A percentile compares a stretch with the other conserved stretches of the same genome.
Conservation (phyloP, 2,888 invertebrate species). For the Microctonus aethiopoides region DNA sequence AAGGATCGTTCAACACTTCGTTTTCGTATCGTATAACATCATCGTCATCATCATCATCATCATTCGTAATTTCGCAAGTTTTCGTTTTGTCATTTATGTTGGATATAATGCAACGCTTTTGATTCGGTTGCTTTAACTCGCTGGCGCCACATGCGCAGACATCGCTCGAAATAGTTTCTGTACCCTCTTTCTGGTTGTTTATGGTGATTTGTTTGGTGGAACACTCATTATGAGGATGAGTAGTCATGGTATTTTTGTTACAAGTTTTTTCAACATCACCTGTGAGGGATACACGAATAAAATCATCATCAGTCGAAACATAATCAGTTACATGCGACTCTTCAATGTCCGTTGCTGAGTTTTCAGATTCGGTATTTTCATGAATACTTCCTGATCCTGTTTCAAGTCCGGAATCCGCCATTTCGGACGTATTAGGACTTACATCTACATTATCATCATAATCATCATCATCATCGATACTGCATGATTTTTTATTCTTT, state of each 20-base stretch:
- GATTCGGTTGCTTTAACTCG: conserved; percentile 16
- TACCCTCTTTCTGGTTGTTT: conserved; percentile 23
- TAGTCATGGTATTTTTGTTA: conserved; percentile 31
- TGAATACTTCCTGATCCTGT: conserved; percentile 66
- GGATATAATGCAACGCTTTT: not conserved
- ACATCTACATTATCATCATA: conserved; percentile 45
- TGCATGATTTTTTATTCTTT: not conserved
- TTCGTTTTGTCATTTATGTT: not conserved
- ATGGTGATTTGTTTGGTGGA: conserved; percentile 21
- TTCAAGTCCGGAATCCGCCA: conserved; percentile 67
- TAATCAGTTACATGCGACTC: conserved; percentile 56
- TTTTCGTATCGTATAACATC: conserved; percentile 58
- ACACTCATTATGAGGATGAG: conserved; percentile 24
- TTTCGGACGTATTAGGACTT: conserved; percentile 57
- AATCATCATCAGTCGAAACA: conserved; percentile 60
- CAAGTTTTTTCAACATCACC: conserved; percentile 38
- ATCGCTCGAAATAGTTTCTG: conserved; percentile 21
- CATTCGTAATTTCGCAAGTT: conserved; percentile 16
- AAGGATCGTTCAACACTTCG: conserved; percentile 58
- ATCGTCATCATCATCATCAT: conserved; percentile 49
- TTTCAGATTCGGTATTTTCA: conserved; percentile 64
- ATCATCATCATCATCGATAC: conserved; percentile 35
- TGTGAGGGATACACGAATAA: conserved; percentile 47
- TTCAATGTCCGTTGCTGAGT: conserved; percentile 61
- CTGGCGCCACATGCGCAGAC: conserved; percentile 24